Base-by-base conservation (phyloP, 2,113 vertebrate species). In the rat (Rattus norvegicus) region DNA sequence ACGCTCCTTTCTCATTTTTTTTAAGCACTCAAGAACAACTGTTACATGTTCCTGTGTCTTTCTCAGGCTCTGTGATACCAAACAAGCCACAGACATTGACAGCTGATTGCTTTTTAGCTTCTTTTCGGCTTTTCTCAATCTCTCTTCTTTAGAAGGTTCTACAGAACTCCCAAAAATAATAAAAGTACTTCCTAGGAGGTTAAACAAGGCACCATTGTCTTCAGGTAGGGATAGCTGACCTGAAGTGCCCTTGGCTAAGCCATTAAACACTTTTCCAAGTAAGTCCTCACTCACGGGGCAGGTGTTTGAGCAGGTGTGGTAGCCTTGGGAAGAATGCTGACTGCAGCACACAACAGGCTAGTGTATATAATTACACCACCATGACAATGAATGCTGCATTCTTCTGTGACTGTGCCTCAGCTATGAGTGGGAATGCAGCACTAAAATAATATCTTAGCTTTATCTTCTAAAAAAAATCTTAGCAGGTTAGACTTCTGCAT, bases 391-490 rank as follows among this genome's bases (percentile, higher is more conserved):
- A 95, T 20, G 72, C 61, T 91, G 86, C 36, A 54, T 81, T 33
- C 65, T 59, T 96, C n/a, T 63, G 54, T 69, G 91, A 90, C 87
- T 11, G 75, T 4, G 52, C 89, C 94, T 81, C 88, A 93, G 97
- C 90, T 94, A 30, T 26, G 7, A 70, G 77, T 67, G 63, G 47
- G 47, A 16, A n/a, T 33, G 83, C 39, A 43, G 76, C 65, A 69
- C 30, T 72, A 93, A 96, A 94, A 89, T 90, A 96, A 95, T 96
- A 93, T 95, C 97, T 97, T 97, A 92, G 65, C 90, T 95, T 94
- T 54, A 92, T 80, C 83, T 96, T 96, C 89, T 80, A 47, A 91
- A 67, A 47, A 26, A 20, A 80, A 19, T 4, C 65, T 95, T 94
- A 94, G 70, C 75, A 72, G 93, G 59, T 70, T 90, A 90, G 95